Percentiles rank a stretch among this genome's conserved stretches.
phyloP scores from a whole-genome alignment of 2,113 vertebrate species.

The Caranx melampygus region DNA sequence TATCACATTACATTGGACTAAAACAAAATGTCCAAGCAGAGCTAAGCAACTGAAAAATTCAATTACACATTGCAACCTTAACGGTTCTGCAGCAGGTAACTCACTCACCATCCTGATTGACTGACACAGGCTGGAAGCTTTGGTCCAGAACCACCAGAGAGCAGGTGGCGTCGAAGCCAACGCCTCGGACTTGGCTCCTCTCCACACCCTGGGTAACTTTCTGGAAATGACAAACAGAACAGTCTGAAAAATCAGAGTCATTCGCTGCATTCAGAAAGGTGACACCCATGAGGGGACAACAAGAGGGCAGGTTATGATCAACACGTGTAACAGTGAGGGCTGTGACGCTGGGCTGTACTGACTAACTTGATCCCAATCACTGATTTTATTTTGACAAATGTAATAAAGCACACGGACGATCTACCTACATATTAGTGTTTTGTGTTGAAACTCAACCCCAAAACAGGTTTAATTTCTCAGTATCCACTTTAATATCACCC shows the following conservation, averaged over 20 bases:
- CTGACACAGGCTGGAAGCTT: slow-evolving; percentile 88
- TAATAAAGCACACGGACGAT: not conserved
- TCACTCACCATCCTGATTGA: slow-evolving; percentile 87
- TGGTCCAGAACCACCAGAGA: slow-evolving; percentile 94
- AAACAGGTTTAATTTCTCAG: too few species aligned
- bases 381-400: not conserved
- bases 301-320: not conserved
- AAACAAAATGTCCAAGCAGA: not conserved
- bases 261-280: not conserved
- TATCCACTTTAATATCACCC: too few species aligned
- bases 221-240: slow-evolving; percentile 74
- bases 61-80: not conserved
- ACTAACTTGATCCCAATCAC: not conserved
- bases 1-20: slow-evolving; percentile 19
- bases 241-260: not conserved
- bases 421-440: not conserved
- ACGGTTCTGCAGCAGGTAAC: not conserved
- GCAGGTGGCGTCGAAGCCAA: slow-evolving; percentile 96
- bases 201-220: slow-evolving; percentile 83
- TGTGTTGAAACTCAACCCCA: not conserved
- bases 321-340: not conserved
- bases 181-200: slow-evolving; percentile 84
- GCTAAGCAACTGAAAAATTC: not conserved
- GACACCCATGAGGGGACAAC: not conserved
- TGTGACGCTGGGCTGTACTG: not conserved